Conservation (phyloP, 2,113 vertebrate species). For the Sardina pilchardus region DNA sequence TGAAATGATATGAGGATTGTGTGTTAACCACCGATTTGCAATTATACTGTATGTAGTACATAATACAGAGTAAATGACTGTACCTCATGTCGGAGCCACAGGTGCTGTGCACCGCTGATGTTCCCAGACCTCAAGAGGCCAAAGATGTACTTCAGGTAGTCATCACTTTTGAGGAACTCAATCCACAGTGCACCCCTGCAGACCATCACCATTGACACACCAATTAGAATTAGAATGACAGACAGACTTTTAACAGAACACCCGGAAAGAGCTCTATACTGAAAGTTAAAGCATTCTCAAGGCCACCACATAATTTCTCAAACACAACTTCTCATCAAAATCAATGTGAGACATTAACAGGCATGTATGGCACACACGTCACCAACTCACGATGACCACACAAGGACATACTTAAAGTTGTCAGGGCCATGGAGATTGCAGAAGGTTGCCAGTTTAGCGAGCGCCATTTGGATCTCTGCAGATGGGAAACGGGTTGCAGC, state of each 20-base stretch:
- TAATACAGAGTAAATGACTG: constrained; percentile 24
- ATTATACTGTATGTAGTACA: not conserved
- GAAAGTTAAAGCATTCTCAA: too few species aligned
- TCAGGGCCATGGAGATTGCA: constrained; percentile 82
- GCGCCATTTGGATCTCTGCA: constrained; percentile 80
- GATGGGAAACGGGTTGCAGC: constrained; percentile 68
- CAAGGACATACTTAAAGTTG: constrained; percentile 82
- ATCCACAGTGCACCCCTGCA: constrained; percentile 87
- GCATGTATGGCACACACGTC: not conserved
- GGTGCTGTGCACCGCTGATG: constrained; percentile 82
- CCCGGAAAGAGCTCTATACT: too few species aligned
- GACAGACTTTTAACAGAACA: not conserved
- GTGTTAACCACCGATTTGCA: not conserved
- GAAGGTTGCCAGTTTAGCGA: constrained; percentile 89
- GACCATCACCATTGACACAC: not conserved
- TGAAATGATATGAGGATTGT: not conserved
- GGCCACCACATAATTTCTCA: too few species aligned
- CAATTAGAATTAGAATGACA: not conserved
- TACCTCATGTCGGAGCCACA: constrained; percentile 96
- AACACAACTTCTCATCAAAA: not conserved
- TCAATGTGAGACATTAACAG: not conserved
- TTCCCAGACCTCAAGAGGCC: constrained; percentile 80
- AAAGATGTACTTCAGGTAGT: constrained; percentile 79
- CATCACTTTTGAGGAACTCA: constrained; percentile 86
- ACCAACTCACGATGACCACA: not conserved